A percentile compares a stretch with the other conserved stretches of the same genome.
These are phyloP conservation scores for Rosalia funebris DNA, from an alignment of 2,888 invertebrate genomes.

Conservation along the genomic window DNA sequence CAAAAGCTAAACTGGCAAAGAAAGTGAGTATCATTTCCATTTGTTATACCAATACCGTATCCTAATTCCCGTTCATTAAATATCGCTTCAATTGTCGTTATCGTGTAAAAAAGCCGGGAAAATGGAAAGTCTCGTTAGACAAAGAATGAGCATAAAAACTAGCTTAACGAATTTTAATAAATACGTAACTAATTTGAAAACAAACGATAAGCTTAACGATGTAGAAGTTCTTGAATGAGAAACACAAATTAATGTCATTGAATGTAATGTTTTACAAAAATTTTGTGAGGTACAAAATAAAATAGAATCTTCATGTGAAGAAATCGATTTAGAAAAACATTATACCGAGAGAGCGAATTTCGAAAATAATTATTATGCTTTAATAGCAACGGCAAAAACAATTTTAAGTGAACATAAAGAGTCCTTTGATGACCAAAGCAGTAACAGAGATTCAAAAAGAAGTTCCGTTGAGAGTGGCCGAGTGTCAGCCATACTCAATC, in stretches of 20 bases:
- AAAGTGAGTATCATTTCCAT: too few relatives aligned
- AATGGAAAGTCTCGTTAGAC: slow-evolving; percentile 1
- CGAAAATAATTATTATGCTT: slow-evolving; percentile 25
- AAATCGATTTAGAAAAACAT: slow-evolving; percentile 23
- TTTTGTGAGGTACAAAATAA: slow-evolving; percentile 12
- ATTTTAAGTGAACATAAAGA: slow-evolving; percentile 1
- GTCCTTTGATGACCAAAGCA: not conserved
- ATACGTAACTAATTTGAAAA: not conserved
- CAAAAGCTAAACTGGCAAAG: too few relatives aligned
- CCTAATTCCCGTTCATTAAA: too few relatives aligned
- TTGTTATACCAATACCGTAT: too few relatives aligned
- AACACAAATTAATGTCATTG: not conserved
- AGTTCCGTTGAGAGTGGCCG: not conserved
- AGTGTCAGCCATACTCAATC: not conserved
- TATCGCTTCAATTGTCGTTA: too few relatives aligned
- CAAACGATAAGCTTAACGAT: not conserved
- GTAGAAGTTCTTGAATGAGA: not conserved
- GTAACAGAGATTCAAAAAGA: too few relatives aligned
- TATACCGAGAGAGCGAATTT: slow-evolving; percentile 16
- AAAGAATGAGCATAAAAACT: not conserved
- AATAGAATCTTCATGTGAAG: slow-evolving; percentile 19
- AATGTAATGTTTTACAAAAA: not conserved
- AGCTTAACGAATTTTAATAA: slow-evolving; percentile 2
- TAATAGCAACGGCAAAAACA: slow-evolving; percentile 19
- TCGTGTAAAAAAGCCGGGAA: too few relatives aligned